Evolutionary conservation across 1,140 invertebrate species (phyloP), one percentile per base, ranked within the genome.

Genomic region (Mamestra configurata): DNA sequence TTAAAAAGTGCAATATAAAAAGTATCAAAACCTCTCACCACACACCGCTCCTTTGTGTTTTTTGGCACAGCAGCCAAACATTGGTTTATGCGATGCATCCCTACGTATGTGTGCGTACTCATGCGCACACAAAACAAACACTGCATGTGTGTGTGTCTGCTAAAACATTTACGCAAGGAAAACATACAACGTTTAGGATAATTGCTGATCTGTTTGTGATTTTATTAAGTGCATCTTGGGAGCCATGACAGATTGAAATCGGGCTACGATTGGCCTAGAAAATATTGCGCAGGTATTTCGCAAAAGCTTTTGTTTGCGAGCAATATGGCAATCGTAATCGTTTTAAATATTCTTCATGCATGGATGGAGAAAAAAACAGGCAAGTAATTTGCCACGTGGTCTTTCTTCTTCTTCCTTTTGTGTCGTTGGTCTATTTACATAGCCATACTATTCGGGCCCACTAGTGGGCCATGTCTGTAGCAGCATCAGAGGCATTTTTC

Each of bases 31-130:
- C 43, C 10, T 11, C 77, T 84, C 18, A 71, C 20, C 66, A 78
- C 49, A 11, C 61, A 22, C 11, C 27, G 72, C 83, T 88, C 87
- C 88, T 88, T 90, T 93, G 90, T 93, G 91, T 89, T 93, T 92
- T 92, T 94, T 94, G 93, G 93, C 93, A 94, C 85, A 57, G 84
- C 86, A 10, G 90, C 92, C 91, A 92, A 92, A 91, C 88, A 89
- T 87, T 83, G 84, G 88, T 92, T 93, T 93, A 92, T 88, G 86
- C 84, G 89, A 92, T 92, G 88, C 88, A 89, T 87, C 88, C 79
- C 79, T 66, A 77, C 53, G 59, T 31, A 10, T 37, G 43, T 68
- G 66, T 77, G 61, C 43, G 83, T 76, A 72, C 51, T 61, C 72
- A 66, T 82, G 81, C 76, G 84, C 79, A 86, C 79, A 82, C 81